Conservation (phyloP, 1,140 invertebrate genomes). For the Chymomyza costata region DNA sequence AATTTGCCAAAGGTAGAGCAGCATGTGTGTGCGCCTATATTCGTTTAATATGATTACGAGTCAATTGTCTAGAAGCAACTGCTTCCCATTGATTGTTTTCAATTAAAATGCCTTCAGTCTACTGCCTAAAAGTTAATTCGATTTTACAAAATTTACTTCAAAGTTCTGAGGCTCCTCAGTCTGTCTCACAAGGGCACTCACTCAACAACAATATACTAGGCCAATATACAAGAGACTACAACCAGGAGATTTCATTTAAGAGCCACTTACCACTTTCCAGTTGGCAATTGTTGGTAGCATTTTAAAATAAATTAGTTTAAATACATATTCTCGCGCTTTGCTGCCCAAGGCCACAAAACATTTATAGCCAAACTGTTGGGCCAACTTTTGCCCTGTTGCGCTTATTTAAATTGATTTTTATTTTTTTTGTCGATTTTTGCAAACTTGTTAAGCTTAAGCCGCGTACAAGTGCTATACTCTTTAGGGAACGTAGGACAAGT, state of each 20-base stretch:
- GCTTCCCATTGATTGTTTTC: conserved; percentile 60
- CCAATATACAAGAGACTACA: neutral
- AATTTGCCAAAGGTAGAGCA: too few relatives aligned
- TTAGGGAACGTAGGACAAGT: too few relatives aligned
- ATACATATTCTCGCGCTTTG: conserved; percentile 41
- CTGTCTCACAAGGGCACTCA: conserved; percentile 33
- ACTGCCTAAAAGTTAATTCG: conserved; percentile 59
- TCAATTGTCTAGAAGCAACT: conserved; percentile 3
- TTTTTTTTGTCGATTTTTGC: too few relatives aligned
- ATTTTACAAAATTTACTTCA: conserved; percentile 58
- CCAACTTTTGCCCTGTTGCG: too few relatives aligned
- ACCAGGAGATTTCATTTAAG: conserved; percentile 25
- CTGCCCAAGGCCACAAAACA: conserved; percentile 17
- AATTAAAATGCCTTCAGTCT: conserved; percentile 63
- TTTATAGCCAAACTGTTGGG: neutral
- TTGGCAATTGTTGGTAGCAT: conserved; percentile 2
- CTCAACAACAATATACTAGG: conserved; percentile 38
- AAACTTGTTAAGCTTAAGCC: too few relatives aligned
- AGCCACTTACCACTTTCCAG: conserved; percentile 8
- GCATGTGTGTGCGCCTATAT: too few relatives aligned
- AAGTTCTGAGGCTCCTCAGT: conserved; percentile 46
- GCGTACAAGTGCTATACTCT: too few relatives aligned
- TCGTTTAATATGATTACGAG: too few relatives aligned
- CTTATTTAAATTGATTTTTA: too few relatives aligned
- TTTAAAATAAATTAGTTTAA: conserved; percentile 41